These are phyloP conservation scores for Neoitamus cyanurus DNA, from an alignment of 2,888 invertebrate species.

Conservation along the genomic window DNA sequence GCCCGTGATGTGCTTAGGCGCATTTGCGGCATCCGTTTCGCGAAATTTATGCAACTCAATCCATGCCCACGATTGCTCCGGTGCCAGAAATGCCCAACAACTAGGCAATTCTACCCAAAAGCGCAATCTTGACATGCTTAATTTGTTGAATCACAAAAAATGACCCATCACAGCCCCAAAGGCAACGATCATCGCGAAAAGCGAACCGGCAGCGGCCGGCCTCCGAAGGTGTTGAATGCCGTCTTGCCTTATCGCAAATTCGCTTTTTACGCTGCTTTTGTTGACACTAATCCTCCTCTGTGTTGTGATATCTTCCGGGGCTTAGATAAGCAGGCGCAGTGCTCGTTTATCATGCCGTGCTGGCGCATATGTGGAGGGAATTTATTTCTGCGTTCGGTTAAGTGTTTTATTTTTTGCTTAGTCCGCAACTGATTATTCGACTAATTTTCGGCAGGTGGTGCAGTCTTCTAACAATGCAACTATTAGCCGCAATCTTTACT, in stretches of 20 bases:
- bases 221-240: neutral
- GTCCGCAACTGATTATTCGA: neutral
- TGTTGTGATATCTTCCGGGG: neutral
- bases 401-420: neutral
- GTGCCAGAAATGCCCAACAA: neutral
- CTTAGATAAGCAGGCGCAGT: neutral
- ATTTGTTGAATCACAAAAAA: neutral
- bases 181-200: neutral
- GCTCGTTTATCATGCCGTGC: neutral
- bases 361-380: neutral
- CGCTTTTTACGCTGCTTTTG: neutral
- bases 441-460: neutral
- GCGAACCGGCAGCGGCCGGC: neutral
- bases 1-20: neutral
- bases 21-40: neutral
- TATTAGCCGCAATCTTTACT: neutral
- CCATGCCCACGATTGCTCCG: neutral
- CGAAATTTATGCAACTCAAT: neutral
- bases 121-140: neutral
- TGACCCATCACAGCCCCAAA: neutral
- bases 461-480: neutral
- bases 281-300: neutral
- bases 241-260: neutral
- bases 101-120: neutral
- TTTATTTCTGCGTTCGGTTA: neutral